Base-by-base conservation (phyloP, 2,113 vertebrate genomes). In the Paralichthys olivaceus region DNA sequence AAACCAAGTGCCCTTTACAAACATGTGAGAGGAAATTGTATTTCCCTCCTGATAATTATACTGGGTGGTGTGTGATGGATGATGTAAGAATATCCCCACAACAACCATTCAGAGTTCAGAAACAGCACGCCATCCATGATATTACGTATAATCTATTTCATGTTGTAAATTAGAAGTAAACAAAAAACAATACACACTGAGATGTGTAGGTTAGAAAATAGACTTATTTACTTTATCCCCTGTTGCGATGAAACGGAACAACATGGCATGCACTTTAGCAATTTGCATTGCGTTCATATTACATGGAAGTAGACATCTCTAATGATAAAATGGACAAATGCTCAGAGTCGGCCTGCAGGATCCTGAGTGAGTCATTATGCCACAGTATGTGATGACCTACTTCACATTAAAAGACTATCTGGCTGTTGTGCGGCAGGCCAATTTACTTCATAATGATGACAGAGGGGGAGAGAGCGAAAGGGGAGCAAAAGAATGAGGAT, bases 331-430 rank as follows among this genome's bases (percentile, higher is more conserved):
- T 7, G 32, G 17, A 69, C 69, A 58, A 72, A 51, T 63, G 29
- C 67, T 71, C 19, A 28, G 29, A 22, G 67, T 77, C 51, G 40
- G 40, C 80, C 45, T 43, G 45, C 58, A 12, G 73, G 29, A 61
- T 59, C 51, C 45, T 65, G 26, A 81, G 69, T 79, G 85, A 87
- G 77, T 84, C 77, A 83, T 68, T 70, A 71, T 26, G 22, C 63
- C 77, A 63, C 79, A 62, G 60, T 79, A n/a, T 73, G 72, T 54
- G 60, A 62, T 86, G 90, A 87, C 84, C 90, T 76, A 84, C 74
- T 89, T 90, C 79, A 85, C 81, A 78, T 87, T 79, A 73, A 81
- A 81, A 66, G 66, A 64, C 55, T 47, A 58, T 80, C 58, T 58
- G 62, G 79, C 63, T 71, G 60, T 81, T 86, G 53, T 69, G 79